phyloP scores from a whole-genome alignment of 1,140 invertebrate species.

The Dolichoris vasculosae region DNA sequence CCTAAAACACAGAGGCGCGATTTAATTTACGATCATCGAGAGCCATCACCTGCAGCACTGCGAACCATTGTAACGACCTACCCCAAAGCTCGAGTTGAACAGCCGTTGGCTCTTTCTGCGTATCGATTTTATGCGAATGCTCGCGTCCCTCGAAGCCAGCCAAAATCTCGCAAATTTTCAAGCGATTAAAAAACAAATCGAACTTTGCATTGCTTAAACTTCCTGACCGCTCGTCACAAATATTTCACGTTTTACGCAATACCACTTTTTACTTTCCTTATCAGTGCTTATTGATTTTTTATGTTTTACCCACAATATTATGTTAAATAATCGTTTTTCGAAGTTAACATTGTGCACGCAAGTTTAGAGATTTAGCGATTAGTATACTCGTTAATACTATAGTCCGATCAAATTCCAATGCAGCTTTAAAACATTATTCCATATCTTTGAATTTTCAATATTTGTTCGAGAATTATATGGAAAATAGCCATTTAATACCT shows the following conservation, averaged over 20 bases:
- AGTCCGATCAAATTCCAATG: no score
- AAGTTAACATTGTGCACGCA: not conserved
- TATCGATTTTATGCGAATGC: slow-evolving; percentile 35
- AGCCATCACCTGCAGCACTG: slow-evolving; percentile 38
- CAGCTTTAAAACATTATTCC: no score
- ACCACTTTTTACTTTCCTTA: not conserved
- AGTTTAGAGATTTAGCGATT: no score
- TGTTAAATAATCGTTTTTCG: not conserved
- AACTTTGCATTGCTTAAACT: slow-evolving; percentile 11
- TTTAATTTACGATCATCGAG: no score
- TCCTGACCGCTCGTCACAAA: not conserved
- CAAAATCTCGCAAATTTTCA: slow-evolving; percentile 13
- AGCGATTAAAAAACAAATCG: slow-evolving; percentile 14
- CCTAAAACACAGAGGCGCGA: slow-evolving; percentile 28
- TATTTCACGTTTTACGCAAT: not conserved
- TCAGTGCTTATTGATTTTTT: not conserved
- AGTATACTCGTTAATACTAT: no score
- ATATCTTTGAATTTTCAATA: no score
- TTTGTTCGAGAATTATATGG: no score
- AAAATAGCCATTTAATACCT: no score
- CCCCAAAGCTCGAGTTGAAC: slow-evolving; percentile 6
- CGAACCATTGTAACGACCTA: slow-evolving; percentile 20
- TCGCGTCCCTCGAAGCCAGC: not conserved
- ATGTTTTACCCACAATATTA: not conserved
- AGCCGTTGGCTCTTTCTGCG: slow-evolving; percentile 23